Percentiles rank a stretch among this genome's conserved stretches.
phyloP scores from a whole-genome alignment of 2,797 vertebrate genomes.

The Typhlichthys eigenmanni region DNA sequence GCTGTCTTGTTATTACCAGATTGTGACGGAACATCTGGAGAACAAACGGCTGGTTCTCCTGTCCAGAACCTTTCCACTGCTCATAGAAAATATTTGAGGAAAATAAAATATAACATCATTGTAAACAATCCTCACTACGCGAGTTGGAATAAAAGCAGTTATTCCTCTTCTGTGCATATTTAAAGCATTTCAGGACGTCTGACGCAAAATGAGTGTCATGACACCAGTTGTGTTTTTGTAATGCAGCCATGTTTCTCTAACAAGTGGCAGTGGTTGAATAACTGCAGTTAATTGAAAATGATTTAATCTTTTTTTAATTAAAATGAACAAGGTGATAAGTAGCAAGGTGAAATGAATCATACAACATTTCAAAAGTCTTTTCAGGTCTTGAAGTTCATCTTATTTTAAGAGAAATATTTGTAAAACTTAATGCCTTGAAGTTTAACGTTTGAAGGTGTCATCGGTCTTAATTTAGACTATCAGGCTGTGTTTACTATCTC shows the following conservation, averaged over 20 bases:
- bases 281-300: conserved; percentile 62
- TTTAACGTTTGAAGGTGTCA: too few relatives aligned
- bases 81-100: too few relatives aligned
- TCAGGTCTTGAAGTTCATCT: conserved; percentile 20
- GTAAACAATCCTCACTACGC: too few relatives aligned
- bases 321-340: conserved; percentile 41
- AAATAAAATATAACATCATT: too few relatives aligned
- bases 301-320: conserved; percentile 59
- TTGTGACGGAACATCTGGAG: conserved; percentile 11
- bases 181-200: background rate
- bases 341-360: conserved; percentile 43
- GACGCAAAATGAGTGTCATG: conserved; percentile 14
- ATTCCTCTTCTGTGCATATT: background rate
- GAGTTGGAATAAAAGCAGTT: too few relatives aligned
- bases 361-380: conserved; percentile 38
- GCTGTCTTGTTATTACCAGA: conserved; percentile 3
- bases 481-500: too few relatives aligned
- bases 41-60: conserved; percentile 3
- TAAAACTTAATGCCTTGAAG: too few relatives aligned
- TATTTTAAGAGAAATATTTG: background rate
- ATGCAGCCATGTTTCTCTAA: conserved; percentile 18
- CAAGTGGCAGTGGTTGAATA: conserved; percentile 13
- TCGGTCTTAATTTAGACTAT: too few relatives aligned
- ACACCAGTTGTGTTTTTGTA: conserved; percentile 42
- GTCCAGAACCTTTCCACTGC: background rate